Evolutionary conservation across 2,888 invertebrate species (phyloP).

Genomic region (Chymomyza procnemis): DNA sequence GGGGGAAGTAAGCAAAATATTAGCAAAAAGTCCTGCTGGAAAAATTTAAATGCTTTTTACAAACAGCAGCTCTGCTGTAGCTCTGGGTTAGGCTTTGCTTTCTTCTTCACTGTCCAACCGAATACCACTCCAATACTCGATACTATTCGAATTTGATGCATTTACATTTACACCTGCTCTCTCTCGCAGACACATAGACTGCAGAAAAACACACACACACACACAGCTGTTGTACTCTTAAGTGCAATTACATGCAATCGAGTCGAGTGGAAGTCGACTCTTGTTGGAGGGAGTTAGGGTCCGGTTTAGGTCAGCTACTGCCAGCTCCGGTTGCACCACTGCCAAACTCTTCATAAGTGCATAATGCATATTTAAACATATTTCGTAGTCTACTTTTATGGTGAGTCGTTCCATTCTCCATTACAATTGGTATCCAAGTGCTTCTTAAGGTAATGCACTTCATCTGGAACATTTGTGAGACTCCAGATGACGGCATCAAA

Average conservation of each 20-base stretch:
- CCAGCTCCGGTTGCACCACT: background rate
- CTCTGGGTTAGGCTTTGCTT: background rate
- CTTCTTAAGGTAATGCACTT: constrained; percentile 50
- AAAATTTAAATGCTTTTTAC: constrained; percentile 43
- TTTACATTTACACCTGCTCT: constrained; percentile 64
- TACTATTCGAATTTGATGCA: constrained; percentile 65
- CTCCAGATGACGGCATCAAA: constrained; percentile 19
- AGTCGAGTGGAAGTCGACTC: constrained; percentile 45
- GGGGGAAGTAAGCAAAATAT: constrained; percentile 44
- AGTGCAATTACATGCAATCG: constrained; percentile 70
- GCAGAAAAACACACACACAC: constrained; percentile 23
- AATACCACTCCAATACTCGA: constrained; percentile 35
- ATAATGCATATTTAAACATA: constrained; percentile 72
- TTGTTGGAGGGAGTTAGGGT: constrained; percentile 24
- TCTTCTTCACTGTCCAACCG: constrained; percentile 8
- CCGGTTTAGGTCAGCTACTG: background rate
- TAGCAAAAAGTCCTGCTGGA: constrained; percentile 41
- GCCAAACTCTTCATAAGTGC: constrained; percentile 48
- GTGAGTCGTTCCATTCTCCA: constrained; percentile 17
- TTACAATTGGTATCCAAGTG: constrained; percentile 16
- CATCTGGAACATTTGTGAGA: constrained; percentile 59
- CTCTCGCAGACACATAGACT: constrained; percentile 14
- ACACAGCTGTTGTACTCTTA: constrained; percentile 62
- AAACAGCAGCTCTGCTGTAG: constrained; percentile 13
- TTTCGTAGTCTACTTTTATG: constrained; percentile 66